Evolutionary conservation across 1,140 invertebrate genomes (phyloP), one percentile per base, ranked within the genome.

Genomic region (Temnothorax longispinosus): DNA sequence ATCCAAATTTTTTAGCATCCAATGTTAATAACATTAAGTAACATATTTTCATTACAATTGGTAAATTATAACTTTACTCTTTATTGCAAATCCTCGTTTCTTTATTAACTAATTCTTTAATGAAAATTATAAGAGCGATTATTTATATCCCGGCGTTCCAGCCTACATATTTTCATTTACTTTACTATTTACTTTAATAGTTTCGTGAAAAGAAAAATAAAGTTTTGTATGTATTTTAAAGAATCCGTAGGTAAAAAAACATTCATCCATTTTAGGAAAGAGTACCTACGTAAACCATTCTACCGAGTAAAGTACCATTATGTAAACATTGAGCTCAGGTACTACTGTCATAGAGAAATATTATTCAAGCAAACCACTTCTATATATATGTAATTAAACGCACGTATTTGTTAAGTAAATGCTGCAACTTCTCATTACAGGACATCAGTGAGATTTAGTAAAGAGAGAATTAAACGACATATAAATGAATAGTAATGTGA

Each of bases 361-460:
- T 78, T 80, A 67, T 80, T 80, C 8, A 27, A 80, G 18, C 32
- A 65, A 80, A 41, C 62, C 32, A 52, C n/a, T 32, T 52, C 18
- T 15, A 15, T 64, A 62, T 35, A 35, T 64, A 27, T 54, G 13
- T 76, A 21, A 78, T 38, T 32, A 50, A 72, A 15, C 6, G 10
- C 21, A 10, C 5, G 11, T 71, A 58, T 60, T n/a, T 10, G 21
- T 47, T 82, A 67, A 67, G 62, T 58, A 80, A 80, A 67, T 81
- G 15, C 21, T 27, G 15, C 32, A 47, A n/a, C n/a, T 60, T 50
- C 18, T 38, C 38, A 62, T 84, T 75, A 82, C 15, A 67, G 35
- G n/a, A 54, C 0, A 32, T 15, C 1, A 58, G 5, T 13, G 15
- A 13, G 11, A 71, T 69, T 81, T 27, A 41, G 5, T n/a, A 56